A percentile compares a stretch with the other conserved stretches of the same genome.
These are phyloP conservation scores for Mayetiola destructor DNA, from an alignment of 2,888 invertebrate genomes.

Conservation along the genomic window DNA sequence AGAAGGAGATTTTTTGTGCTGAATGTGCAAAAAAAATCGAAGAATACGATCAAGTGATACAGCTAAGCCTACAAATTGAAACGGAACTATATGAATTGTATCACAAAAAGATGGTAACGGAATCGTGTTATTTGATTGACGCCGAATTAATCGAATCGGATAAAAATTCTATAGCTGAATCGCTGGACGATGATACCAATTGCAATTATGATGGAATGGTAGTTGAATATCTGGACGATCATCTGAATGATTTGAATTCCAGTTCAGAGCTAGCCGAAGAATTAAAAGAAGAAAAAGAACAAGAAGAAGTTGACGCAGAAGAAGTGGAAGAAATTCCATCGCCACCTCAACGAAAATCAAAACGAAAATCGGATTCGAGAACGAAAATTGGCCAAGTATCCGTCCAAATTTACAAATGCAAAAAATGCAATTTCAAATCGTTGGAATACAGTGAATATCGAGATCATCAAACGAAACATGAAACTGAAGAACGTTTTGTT, in stretches of 20 bases:
- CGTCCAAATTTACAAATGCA: too few relatives aligned
- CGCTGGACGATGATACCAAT: neutral
- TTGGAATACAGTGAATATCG: too few relatives aligned
- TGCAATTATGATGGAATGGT: neutral
- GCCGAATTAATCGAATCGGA: neutral
- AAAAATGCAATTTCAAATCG: too few relatives aligned
- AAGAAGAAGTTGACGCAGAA: neutral
- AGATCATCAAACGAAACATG: too few relatives aligned
- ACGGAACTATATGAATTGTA: constrained; percentile 4
- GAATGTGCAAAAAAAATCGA: constrained; percentile 8
- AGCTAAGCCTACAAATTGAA: neutral
- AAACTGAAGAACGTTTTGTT: constrained; percentile 8
- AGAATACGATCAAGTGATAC: constrained; percentile 9
- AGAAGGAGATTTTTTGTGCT: neutral
- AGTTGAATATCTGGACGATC: neutral
- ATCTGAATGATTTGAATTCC: neutral
- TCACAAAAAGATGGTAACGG: neutral
- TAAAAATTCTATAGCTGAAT: too few relatives aligned
- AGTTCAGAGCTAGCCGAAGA: neutral
- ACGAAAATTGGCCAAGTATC: too few relatives aligned
- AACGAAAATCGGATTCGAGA: too few relatives aligned
- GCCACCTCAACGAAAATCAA: too few relatives aligned
- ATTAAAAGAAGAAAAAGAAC: neutral
- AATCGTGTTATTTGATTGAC: neutral
- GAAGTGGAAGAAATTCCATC: too few relatives aligned